Evolutionary conservation across 2,113 vertebrate species (phyloP).

Genomic region (Shinisaurus crocodilurus): DNA sequence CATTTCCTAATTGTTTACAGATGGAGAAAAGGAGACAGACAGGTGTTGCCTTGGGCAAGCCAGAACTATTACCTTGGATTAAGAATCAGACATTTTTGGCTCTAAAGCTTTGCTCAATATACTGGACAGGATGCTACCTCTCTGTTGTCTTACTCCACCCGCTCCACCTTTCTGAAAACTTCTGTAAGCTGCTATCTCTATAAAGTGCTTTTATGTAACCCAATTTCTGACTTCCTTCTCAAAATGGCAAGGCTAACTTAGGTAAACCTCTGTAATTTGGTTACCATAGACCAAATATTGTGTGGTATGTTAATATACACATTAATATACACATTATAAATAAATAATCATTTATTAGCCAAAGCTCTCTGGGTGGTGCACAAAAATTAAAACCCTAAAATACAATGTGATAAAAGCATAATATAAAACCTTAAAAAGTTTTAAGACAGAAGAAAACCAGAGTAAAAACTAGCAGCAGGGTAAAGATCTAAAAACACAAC

Average conservation of each 20-base stretch:
- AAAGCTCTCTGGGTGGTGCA: no score
- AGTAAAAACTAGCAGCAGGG: no score
- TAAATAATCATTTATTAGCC: no score
- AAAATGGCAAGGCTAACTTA: neutral
- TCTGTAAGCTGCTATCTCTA: neutral
- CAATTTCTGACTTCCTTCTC: neutral
- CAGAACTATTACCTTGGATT: conserved; percentile 1
- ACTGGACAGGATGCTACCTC: conserved; percentile 10
- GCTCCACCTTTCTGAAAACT: neutral
- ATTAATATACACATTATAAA: no score
- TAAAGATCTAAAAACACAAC: no score
- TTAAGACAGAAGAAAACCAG: no score
- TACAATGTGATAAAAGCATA: no score
- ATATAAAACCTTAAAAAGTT: no score
- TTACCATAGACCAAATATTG: neutral
- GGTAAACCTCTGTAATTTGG: no score
- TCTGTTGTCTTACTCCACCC: neutral
- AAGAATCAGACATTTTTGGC: conserved; percentile 36
- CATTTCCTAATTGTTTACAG: conserved; percentile 20
- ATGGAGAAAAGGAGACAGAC: conserved; percentile 41
- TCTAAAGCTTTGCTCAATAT: neutral
- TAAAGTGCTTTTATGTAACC: neutral
- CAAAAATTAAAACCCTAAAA: no score
- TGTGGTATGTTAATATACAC: neutral
- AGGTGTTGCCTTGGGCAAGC: conserved; percentile 46